Conservation (phyloP, 2,888 invertebrate genomes). For the Sacculina carcini region DNA sequence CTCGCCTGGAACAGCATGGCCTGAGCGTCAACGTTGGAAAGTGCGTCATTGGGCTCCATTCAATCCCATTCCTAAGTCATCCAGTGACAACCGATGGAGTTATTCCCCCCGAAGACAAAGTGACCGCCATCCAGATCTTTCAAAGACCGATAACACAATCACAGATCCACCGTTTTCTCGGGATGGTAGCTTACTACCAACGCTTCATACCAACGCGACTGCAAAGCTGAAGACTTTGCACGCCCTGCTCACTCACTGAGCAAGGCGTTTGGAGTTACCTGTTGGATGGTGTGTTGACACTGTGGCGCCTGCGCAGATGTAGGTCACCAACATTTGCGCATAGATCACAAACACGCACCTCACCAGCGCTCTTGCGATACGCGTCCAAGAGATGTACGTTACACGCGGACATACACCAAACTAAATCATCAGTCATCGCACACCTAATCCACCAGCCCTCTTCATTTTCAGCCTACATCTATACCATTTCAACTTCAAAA, state of each 20-base stretch:
- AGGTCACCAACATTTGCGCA: too few relatives aligned
- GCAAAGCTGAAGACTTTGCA: conserved; percentile 12
- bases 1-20: not conserved
- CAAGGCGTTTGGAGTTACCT: too few relatives aligned
- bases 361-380: too few relatives aligned
- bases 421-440: too few relatives aligned
- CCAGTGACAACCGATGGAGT: not conserved
- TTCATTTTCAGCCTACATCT: too few relatives aligned
- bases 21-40: not conserved
- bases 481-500: too few relatives aligned
- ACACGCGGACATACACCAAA: too few relatives aligned
- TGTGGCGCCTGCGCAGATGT: too few relatives aligned
- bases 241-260: conserved; percentile 10
- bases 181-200: not conserved
- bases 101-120: not conserved
- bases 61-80: not conserved
- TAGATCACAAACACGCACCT: too few relatives aligned
- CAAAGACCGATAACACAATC: not conserved
- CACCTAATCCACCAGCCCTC: too few relatives aligned
- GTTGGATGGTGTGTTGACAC: too few relatives aligned
- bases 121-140: not conserved
- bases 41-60: not conserved
- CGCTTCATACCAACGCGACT: not conserved
- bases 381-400: too few relatives aligned
- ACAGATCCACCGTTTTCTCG: not conserved